phyloP scores from a whole-genome alignment of 2,113 vertebrate genomes.

The Sinocyclocheilus grahami region DNA sequence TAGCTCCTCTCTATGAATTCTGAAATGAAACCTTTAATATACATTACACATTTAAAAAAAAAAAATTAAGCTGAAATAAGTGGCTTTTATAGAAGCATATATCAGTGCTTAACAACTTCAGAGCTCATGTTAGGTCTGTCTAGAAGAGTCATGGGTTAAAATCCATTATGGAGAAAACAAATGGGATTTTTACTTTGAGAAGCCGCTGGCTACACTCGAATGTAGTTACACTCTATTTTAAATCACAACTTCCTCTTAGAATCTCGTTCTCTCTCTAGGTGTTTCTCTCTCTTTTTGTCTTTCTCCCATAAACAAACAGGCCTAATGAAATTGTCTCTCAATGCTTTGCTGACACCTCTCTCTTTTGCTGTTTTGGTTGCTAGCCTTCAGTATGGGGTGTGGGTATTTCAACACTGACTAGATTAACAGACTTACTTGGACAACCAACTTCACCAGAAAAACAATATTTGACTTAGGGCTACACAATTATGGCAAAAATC shows the following conservation, averaged over 20 bases:
- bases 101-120: background rate
- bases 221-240: background rate
- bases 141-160: background rate
- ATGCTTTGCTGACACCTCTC: background rate
- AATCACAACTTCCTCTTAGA: background rate
- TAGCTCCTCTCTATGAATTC: background rate
- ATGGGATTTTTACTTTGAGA: conserved; percentile 18
- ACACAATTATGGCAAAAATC: too few relatives aligned
- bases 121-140: background rate
- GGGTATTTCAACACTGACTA: background rate
- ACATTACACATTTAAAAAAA: background rate
- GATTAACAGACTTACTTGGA: background rate
- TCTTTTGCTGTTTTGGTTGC: background rate
- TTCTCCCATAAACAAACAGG: background rate
- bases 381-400: background rate
- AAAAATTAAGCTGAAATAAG: background rate
- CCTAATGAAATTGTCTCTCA: background rate
- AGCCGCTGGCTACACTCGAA: background rate
- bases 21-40: background rate
- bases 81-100: background rate
- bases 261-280: background rate
- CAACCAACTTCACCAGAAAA: background rate
- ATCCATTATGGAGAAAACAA: conserved; percentile 4
- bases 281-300: background rate
- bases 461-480: background rate